Base-by-base conservation (phyloP, 2,888 invertebrate genomes). In the Empis livida region DNA sequence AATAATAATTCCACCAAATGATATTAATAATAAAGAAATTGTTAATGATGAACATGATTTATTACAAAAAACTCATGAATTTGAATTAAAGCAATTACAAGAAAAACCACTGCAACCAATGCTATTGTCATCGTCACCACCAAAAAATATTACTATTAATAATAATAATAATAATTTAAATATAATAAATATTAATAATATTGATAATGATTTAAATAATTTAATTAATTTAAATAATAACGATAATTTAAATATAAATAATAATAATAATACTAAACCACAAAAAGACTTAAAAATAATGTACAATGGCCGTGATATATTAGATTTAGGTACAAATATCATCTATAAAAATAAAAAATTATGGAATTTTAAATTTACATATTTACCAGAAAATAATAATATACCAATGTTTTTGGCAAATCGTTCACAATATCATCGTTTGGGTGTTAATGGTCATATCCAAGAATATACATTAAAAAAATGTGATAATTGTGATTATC, bases 351-450 rank as follows among this genome's bases (percentile, higher is more conserved):
- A 53, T 42, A 47, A 53, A 46, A 46, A 70, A 20, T 67, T 69
- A 51, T 79, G 78, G 79, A 73, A 71, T 59, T 72, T 75, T 60
- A 72, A 70, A 49, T 69, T 73, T 44, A 73, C 77, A 10, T 63
- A 64, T 56, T 68, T 79, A 66, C 77, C 77, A 6, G 70, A 73
- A 10, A 73, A 74, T 63, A 73, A 75, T 63, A 74, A 76, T 59
- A 72, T 74, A 11, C 66, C 71, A n/a, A 67, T 73, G 58, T 77
- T 75, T 71, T 75, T 77, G 60, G 74, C 74, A 55, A 79, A 79
- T 66, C 74, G 77, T 57, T 78, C 79, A 42, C 74, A 78, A 63
- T 76, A 76, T 57, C 75, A 76, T 62, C 74, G 77, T 44, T 66
- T 78, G 57, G 74, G 76, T 9, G 73, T 73, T 10, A 71, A 72